These are phyloP conservation scores for Zaprionus tsacasi DNA, from an alignment of 1,140 invertebrate species.

Conservation along the genomic window DNA sequence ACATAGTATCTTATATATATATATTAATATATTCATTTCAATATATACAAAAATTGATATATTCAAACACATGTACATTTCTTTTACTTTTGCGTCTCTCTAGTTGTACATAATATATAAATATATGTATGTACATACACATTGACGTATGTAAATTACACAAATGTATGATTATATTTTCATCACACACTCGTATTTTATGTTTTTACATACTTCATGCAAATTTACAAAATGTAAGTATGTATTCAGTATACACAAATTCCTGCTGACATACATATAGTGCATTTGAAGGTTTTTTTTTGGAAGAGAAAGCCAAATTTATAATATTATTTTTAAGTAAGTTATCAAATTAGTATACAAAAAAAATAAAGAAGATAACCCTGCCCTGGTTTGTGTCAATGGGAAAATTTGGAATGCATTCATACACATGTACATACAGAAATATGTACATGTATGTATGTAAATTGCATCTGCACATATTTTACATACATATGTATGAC, in stretches of 20 bases:
- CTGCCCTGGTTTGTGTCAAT: neutral
- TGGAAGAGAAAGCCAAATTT: neutral
- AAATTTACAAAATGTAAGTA: no score
- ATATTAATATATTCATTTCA: neutral
- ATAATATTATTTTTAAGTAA: neutral
- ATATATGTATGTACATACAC: no score
- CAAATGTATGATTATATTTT: no score
- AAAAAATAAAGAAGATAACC: neutral
- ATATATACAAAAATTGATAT: slow-evolving; percentile 41
- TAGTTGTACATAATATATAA: neutral
- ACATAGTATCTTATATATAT: slow-evolving; percentile 2
- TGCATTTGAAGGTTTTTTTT: no score
- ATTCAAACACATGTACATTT: neutral
- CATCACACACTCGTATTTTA: no score
- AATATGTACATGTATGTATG: neutral
- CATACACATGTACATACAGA: neutral
- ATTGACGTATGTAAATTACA: no score
- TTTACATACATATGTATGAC: no score
- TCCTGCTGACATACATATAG: no score
- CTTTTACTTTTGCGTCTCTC: neutral
- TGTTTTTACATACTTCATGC: no score
- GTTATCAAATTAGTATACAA: no score
- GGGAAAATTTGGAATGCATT: neutral
- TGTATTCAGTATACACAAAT: no score
- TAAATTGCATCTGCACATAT: no score